Evolutionary conservation across 1,140 invertebrate species (phyloP), one percentile per base, ranked within the genome.

Genomic region (Orius laevigatus): DNA sequence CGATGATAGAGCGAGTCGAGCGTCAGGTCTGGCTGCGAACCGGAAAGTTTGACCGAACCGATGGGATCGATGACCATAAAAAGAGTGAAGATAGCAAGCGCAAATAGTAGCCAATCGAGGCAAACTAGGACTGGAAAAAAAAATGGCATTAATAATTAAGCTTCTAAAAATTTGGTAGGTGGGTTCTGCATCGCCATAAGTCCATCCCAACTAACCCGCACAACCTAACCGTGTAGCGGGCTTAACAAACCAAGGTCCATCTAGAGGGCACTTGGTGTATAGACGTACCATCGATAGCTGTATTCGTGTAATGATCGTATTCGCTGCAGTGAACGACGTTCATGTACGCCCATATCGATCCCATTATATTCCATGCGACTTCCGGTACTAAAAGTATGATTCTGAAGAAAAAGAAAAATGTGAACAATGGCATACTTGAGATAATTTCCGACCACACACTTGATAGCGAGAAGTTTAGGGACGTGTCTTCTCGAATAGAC

Each of bases 11-110:
- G 41, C 0, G 55, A 53, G 40, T 69, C 67, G 2, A 61, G 46
- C 0, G 60, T 63, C 18, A 54, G 46, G 34, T 59, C 57, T 0
- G 55, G 50, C 9, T 56, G 52, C 8, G 49, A 39, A 1, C 54
- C 54, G 9, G 69, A 76, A 10, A 76, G 66, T 53, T 78, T 74
- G 25, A 78, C 67, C 1, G 79, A 78, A 1, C 81, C 84, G 16
- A 86, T 62, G 0, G 84, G 83, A 61, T 88, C 84, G 62, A 88
- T 86, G 1, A 86, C 75, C 55, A 88, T 65, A 3, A 78, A 75
- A 12, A 88, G 67, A 0, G 78, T 79, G 46, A 87, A 73, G 15
- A 88, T 65, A 0, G 82, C 77, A 1, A 84, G 63, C 0, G 75
- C 75, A 39, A 84, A 71, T 16, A 86, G 66, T 16, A 81, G 70